A percentile compares a stretch with the other conserved stretches of the same genome.
These are phyloP conservation scores for Carassius carassius DNA, from an alignment of 2,113 vertebrate genomes.

Conservation along the genomic window DNA sequence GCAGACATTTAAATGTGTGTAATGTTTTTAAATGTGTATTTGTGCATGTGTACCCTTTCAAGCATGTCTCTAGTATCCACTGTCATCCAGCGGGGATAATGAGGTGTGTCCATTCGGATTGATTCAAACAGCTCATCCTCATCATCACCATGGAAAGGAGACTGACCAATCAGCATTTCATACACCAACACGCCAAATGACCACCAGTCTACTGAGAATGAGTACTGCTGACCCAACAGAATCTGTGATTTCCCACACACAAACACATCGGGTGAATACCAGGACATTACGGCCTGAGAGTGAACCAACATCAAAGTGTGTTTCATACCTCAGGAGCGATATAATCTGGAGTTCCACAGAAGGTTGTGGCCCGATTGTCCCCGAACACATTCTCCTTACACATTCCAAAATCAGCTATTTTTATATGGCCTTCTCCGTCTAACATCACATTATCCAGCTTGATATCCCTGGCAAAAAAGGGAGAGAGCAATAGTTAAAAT, in stretches of 20 bases:
- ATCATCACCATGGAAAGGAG: constrained; percentile 94
- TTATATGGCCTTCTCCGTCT: constrained; percentile 91
- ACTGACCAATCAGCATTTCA: constrained; percentile 98
- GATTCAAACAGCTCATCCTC: constrained; percentile 97
- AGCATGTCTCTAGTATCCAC: constrained; percentile 89
- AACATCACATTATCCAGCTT: constrained; percentile 99
- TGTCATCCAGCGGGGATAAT: constrained; percentile 94
- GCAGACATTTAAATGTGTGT: neutral
- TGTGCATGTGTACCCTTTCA: constrained; percentile 79
- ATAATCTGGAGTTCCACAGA: constrained; percentile 97
- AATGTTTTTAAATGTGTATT: neutral
- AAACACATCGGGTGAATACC: constrained; percentile 34
- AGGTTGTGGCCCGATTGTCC: constrained; percentile 86
- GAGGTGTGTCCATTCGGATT: constrained; percentile 87
- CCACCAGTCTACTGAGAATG: constrained; percentile 99
- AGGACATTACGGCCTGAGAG: neutral
- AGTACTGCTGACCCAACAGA: constrained; percentile 88
- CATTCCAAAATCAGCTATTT: constrained; percentile 98
- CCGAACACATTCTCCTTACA: constrained; percentile 90
- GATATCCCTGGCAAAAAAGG: constrained; percentile 80
- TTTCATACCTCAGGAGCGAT: constrained; percentile 84
- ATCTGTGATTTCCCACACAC: constrained; percentile 76
- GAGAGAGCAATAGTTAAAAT: neutral
- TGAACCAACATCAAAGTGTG: neutral
- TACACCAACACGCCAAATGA: constrained; percentile 96